Conservation (phyloP, 2,113 vertebrate species). For the Neotoma lepida region DNA sequence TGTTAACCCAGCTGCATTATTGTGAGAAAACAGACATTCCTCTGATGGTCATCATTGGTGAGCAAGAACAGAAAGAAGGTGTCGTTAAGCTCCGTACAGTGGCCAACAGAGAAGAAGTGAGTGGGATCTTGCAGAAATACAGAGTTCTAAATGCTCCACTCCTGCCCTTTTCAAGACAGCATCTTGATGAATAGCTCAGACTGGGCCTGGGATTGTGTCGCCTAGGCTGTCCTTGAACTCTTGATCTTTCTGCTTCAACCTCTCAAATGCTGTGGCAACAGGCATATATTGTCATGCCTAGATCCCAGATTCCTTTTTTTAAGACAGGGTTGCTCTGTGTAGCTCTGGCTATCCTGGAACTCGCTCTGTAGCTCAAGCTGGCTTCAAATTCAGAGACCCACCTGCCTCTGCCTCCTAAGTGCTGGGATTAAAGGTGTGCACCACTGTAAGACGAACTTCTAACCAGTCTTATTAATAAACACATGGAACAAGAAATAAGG, state of each 20-base stretch:
- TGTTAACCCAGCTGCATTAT: slow-evolving; percentile 95
- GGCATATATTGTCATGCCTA: too few species aligned
- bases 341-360: background rate
- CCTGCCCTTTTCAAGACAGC: background rate
- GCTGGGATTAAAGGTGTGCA: background rate
- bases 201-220: background rate
- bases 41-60: slow-evolving; percentile 93
- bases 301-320: slow-evolving; percentile 8
- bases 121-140: slow-evolving; percentile 23
- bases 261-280: background rate
- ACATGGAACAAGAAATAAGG: too few species aligned
- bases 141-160: background rate
- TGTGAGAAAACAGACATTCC: slow-evolving; percentile 94
- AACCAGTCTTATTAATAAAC: too few species aligned
- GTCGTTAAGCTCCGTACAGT: slow-evolving; percentile 92
- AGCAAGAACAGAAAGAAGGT: slow-evolving; percentile 92
- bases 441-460: too few species aligned
- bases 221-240: background rate
- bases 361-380: background rate
- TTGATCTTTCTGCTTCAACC: background rate
- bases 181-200: background rate
- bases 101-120: slow-evolving; percentile 92
- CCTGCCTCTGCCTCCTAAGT: background rate
- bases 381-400: background rate
- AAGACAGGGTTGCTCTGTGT: background rate